Percentiles rank a stretch among this genome's conserved stretches.
Evolutionary conservation across 2,113 vertebrate species (phyloP).

Genomic region (Rhinoptilus africanus): DNA sequence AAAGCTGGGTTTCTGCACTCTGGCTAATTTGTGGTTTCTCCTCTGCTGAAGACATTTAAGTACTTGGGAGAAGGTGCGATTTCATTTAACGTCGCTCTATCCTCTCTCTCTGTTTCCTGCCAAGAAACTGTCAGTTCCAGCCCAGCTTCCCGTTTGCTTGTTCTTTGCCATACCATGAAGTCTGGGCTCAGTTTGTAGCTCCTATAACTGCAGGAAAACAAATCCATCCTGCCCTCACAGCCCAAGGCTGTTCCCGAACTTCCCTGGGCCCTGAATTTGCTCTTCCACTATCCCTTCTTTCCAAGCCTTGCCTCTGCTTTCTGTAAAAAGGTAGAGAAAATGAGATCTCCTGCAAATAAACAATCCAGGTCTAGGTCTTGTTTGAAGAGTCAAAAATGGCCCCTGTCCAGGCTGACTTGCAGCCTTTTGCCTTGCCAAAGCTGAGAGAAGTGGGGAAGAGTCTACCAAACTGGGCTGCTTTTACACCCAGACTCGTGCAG

Average conservation of each 20-base stretch:
- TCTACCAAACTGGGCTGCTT: neutral
- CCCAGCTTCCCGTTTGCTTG: conserved; percentile 19
- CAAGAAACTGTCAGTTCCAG: conserved; percentile 54
- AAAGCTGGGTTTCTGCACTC: neutral
- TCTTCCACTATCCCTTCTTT: neutral
- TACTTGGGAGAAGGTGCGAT: conserved; percentile 18
- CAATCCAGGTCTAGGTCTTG: neutral
- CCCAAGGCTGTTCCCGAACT: neutral
- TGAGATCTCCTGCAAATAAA: neutral
- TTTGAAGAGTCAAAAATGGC: neutral
- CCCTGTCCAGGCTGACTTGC: neutral
- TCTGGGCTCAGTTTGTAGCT: conserved; percentile 33
- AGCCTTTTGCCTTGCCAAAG: neutral
- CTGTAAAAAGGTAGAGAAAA: neutral
- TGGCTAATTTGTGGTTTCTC: neutral
- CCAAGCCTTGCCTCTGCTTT: neutral
- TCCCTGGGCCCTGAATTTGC: neutral
- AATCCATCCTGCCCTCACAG: neutral
- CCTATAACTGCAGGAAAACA: conserved; percentile 23
- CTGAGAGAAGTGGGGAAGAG: neutral
- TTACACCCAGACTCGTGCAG: neutral
- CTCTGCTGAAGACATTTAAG: conserved; percentile 20
- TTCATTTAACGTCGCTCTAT: neutral
- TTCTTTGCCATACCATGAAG: conserved; percentile 61
- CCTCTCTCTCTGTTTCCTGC: conserved; percentile 27